Conservation (phyloP, 2,797 vertebrate species). For the Erpetoichthys calabaricus region DNA sequence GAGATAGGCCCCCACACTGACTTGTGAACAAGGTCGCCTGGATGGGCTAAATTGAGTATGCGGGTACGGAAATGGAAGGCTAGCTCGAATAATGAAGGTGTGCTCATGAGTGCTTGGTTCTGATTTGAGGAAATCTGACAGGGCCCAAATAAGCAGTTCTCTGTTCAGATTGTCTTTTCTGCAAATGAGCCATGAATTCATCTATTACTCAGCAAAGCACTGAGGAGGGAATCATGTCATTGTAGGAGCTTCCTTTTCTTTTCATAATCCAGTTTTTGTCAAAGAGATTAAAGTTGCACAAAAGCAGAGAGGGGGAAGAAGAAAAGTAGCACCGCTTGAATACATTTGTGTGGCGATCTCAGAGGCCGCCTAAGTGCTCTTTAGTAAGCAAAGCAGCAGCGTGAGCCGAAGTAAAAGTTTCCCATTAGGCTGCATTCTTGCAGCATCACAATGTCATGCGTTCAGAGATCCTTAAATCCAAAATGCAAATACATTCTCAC, state of each 20-base stretch:
- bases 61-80: too few species aligned
- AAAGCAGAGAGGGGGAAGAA: background rate
- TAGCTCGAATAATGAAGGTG: too few species aligned
- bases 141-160: slow-evolving; percentile 39
- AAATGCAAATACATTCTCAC: background rate
- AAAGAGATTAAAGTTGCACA: slow-evolving; percentile 26
- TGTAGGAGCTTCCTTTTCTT: slow-evolving; percentile 49
- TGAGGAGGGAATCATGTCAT: slow-evolving; percentile 29
- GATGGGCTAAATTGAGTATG: too few species aligned
- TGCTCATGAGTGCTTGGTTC: too few species aligned
- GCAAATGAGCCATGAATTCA: slow-evolving; percentile 53
- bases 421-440: slow-evolving; percentile 8
- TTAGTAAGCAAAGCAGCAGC: background rate
- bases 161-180: slow-evolving; percentile 40
- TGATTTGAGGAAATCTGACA: too few species aligned
- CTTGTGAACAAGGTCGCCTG: too few species aligned
- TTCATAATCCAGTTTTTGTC: slow-evolving; percentile 37
- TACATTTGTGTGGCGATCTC: slow-evolving; percentile 7
- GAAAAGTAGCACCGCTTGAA: slow-evolving; percentile 2
- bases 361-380: slow-evolving; percentile 5
- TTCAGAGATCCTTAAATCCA: too few species aligned
- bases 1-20: too few species aligned
- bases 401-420: background rate
- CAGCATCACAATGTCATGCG: background rate
- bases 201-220: slow-evolving; percentile 39